Conservation (phyloP, 1,140 invertebrate genomes). For the Drosophila sturtevanti region DNA sequence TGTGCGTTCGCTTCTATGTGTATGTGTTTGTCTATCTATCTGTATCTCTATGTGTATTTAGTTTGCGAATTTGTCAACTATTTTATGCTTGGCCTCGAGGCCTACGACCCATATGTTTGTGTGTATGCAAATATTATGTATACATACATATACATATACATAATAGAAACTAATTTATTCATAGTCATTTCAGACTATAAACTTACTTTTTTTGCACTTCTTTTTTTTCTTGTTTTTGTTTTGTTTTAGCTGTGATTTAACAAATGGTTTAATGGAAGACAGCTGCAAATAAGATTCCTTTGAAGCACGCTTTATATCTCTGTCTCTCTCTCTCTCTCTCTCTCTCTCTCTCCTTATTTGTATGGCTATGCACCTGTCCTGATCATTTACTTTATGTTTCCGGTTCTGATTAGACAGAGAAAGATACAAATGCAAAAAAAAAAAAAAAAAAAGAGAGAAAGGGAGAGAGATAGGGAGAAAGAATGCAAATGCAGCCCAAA, state of each 20-base stretch:
- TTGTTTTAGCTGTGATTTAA: conserved; percentile 7
- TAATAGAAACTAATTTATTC: conserved; percentile 61
- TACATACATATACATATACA: conserved; percentile 44
- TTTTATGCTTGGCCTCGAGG: conserved; percentile 67
- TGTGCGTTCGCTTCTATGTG: conserved; percentile 21
- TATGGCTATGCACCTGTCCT: conserved; percentile 60
- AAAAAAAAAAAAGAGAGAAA: conserved; percentile 4
- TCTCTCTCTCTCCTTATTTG: background rate
- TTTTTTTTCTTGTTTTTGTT: background rate
- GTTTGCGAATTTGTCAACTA: conserved; percentile 78
- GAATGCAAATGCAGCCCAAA: conserved; percentile 68
- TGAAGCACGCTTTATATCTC: conserved; percentile 3
- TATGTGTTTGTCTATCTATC: conserved; percentile 37
- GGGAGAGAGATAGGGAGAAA: conserved; percentile 30
- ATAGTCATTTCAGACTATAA: conserved; percentile 36
- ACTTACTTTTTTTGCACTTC: background rate
- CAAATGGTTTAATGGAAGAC: background rate
- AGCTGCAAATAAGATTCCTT: conserved; percentile 6
- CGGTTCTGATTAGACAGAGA: conserved; percentile 71
- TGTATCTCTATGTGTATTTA: conserved; percentile 62
- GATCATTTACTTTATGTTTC: conserved; percentile 62
- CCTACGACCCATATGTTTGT: conserved; percentile 55
- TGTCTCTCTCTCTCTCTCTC: background rate
- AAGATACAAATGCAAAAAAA: conserved; percentile 20
- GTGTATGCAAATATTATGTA: conserved; percentile 29